A percentile compares a stretch with the other conserved stretches of the same genome.
Conservation (phyloP, 2,888 invertebrate genomes). For the Eucera pruinosa region DNA sequence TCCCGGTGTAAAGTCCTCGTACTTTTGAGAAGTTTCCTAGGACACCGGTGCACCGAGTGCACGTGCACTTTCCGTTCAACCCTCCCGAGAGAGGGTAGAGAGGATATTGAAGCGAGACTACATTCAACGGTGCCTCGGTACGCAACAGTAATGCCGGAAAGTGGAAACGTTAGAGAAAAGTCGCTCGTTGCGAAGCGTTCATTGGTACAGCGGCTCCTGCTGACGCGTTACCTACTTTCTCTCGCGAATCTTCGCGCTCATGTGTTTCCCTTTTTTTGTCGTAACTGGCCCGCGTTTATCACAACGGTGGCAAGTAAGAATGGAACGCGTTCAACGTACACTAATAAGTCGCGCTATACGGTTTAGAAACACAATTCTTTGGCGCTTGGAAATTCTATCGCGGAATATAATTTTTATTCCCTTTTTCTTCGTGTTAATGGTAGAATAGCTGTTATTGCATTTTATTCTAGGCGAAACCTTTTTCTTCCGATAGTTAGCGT, state of each 20-base stretch:
- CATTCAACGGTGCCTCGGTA: not conserved
- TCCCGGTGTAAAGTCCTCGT: not conserved
- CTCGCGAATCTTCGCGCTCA: constrained; percentile 19
- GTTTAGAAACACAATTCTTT: too few relatives aligned
- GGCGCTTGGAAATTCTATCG: too few relatives aligned
- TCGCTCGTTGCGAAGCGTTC: constrained; percentile 3
- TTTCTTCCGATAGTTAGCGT: too few relatives aligned
- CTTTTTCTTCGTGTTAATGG: too few relatives aligned
- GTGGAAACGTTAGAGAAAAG: constrained; percentile 22
- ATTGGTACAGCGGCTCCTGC: constrained; percentile 21
- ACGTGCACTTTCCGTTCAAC: not conserved
- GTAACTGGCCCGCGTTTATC: constrained; percentile 1
- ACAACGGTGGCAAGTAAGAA: constrained; percentile 2
- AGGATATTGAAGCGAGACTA: constrained; percentile 9
- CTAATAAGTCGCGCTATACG: too few relatives aligned
- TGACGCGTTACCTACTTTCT: constrained; percentile 24
- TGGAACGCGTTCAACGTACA: not conserved
- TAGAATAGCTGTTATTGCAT: too few relatives aligned
- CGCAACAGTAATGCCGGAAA: constrained; percentile 16
- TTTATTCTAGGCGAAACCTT: too few relatives aligned
- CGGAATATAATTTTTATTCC: too few relatives aligned
- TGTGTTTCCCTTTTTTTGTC: constrained; percentile 3
- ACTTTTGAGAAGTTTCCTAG: not conserved
- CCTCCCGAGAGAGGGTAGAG: not conserved
- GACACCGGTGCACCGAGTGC: constrained; percentile 1